These are phyloP conservation scores for Zootermopsis nevadensis DNA, from an alignment of 2,888 invertebrate genomes.

Conservation along the genomic window DNA sequence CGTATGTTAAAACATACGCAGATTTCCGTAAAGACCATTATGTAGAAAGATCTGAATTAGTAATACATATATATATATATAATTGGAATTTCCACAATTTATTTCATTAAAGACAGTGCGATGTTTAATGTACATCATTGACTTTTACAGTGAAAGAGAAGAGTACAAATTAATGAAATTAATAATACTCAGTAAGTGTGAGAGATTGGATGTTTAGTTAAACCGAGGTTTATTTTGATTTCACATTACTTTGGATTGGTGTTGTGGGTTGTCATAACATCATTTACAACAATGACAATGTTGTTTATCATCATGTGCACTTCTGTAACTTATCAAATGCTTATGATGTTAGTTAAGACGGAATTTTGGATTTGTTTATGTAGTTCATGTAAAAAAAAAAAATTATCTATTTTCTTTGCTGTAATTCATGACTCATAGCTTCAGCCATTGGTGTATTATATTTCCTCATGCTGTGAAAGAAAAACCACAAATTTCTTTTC, in stretches of 20 bases:
- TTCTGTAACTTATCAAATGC: background rate
- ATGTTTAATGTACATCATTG: background rate
- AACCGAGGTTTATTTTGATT: background rate
- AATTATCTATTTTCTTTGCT: background rate
- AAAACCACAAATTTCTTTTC: background rate
- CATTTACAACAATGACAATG: background rate
- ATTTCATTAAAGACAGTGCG: background rate
- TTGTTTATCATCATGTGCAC: background rate
- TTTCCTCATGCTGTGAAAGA: background rate
- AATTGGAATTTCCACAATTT: too few species aligned
- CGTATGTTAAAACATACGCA: background rate
- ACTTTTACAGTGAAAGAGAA: background rate
- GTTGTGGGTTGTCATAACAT: background rate
- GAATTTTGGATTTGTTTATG: background rate
- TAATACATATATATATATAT: too few species aligned
- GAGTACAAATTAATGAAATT: conserved; percentile 10
- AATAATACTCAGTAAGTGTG: background rate
- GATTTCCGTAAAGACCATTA: too few species aligned
- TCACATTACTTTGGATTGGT: background rate
- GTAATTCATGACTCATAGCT: background rate
- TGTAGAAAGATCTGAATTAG: too few species aligned
- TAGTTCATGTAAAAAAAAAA: background rate
- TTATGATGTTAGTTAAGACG: background rate
- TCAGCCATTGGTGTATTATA: background rate
- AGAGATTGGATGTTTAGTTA: background rate